Evolutionary conservation across 64 coral and sea anemone genomes (phyloP).

Genomic region (Anthopleura sola): DNA sequence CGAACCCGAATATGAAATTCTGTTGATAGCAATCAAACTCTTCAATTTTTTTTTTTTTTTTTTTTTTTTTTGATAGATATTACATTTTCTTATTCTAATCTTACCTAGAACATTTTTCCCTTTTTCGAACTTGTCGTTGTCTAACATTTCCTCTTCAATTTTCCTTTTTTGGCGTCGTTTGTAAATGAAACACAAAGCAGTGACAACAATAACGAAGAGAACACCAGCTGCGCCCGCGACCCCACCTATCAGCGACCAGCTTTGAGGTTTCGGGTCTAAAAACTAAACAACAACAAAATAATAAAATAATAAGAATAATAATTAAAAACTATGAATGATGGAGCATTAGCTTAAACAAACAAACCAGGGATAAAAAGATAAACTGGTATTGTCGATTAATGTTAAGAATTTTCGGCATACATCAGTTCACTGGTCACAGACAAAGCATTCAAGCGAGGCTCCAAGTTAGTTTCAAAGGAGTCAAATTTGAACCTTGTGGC

Average conservation of each 20-base stretch:
- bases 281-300: conserved; percentile 16
- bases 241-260: conserved; percentile 34
- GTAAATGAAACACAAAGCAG: background rate
- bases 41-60: too few relatives aligned
- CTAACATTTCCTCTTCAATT: background rate
- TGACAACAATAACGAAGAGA: conserved; percentile 1
- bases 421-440: too few relatives aligned
- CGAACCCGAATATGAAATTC: too few relatives aligned
- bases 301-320: background rate
- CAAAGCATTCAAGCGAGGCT: too few relatives aligned
- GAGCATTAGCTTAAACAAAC: too few relatives aligned
- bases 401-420: too few relatives aligned
- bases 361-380: too few relatives aligned
- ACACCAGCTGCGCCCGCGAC: background rate
- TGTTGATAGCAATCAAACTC: too few relatives aligned
- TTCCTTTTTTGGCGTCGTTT: conserved; percentile 11
- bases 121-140: background rate
- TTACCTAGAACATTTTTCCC: conserved; percentile 8
- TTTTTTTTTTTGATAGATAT: background rate
- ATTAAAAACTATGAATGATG: background rate
- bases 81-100: background rate
- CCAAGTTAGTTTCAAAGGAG: too few relatives aligned
- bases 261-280: conserved; percentile 19
- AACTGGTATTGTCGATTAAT: too few relatives aligned
- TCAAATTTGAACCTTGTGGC: too few relatives aligned